These are phyloP conservation scores for Indicator indicator DNA, from an alignment of 2,113 vertebrate species.

Conservation along the genomic window DNA sequence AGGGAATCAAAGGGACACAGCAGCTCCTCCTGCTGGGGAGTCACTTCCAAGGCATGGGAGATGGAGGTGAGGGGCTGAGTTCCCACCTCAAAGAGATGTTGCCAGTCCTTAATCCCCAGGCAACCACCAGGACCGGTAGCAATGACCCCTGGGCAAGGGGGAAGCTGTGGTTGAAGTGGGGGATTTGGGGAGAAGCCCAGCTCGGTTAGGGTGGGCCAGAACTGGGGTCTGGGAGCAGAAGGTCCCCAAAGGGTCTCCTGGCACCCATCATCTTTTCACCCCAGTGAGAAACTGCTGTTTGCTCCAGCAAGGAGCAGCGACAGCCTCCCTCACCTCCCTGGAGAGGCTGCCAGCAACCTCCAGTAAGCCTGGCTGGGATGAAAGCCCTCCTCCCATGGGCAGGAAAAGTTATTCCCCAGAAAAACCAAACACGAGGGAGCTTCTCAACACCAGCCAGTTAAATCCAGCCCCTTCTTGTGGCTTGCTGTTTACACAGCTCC, in stretches of 20 bases:
- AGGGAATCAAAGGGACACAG: background rate
- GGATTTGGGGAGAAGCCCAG: background rate
- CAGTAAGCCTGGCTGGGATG: background rate
- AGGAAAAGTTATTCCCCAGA: background rate
- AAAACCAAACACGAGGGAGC: background rate
- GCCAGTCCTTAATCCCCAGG: accelerated
- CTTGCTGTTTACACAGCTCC: background rate
- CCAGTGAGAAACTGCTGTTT: background rate
- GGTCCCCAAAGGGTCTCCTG: background rate
- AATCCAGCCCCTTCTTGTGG: background rate
- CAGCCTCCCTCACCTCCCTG: background rate
- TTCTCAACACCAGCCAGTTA: background rate
- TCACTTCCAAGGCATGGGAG: background rate
- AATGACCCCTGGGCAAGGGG: background rate
- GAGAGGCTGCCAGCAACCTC: background rate
- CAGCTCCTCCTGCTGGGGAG: background rate
- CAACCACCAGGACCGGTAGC: accelerated
- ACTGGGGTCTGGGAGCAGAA: background rate
- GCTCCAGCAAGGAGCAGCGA: background rate
- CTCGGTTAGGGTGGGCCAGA: accelerated
- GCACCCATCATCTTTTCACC: background rate
- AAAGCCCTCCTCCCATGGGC: background rate
- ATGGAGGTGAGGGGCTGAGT: background rate
- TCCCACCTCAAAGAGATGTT: background rate
- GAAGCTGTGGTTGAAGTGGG: background rate